Conservation (phyloP, 2,888 invertebrate species). For the Sphaerophoria taeniata region DNA sequence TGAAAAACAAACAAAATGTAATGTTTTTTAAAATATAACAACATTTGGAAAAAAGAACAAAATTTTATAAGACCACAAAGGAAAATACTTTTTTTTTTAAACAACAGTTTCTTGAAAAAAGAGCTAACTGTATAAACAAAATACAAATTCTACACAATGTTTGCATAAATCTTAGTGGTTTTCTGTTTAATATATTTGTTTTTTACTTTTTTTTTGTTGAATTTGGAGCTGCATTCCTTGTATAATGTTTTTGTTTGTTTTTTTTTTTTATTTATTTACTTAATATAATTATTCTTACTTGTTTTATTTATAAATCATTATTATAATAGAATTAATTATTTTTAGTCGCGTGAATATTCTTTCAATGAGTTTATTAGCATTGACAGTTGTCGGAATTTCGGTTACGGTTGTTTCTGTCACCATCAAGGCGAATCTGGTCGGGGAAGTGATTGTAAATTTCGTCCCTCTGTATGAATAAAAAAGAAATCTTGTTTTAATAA, state of each 20-base stretch:
- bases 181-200: slow-evolving; percentile 23
- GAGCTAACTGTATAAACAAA: background rate
- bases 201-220: slow-evolving; percentile 28
- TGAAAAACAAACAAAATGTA: slow-evolving; percentile 12
- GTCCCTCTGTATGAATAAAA: slow-evolving; percentile 83
- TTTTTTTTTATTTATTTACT: slow-evolving; percentile 50
- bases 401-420: slow-evolving; percentile 88
- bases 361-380: slow-evolving; percentile 85
- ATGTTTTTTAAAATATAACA: slow-evolving; percentile 32
- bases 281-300: slow-evolving; percentile 55
- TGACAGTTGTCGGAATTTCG: slow-evolving; percentile 90
- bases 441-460: slow-evolving; percentile 99
- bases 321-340: slow-evolving; percentile 57
- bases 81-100: background rate
- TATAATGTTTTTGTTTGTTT: slow-evolving; percentile 23
- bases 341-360: slow-evolving; percentile 61
- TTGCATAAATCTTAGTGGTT: slow-evolving; percentile 32
- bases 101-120: slow-evolving; percentile 1
- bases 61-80: slow-evolving; percentile 11
- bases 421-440: slow-evolving; percentile 95
- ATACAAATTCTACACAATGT: slow-evolving; percentile 56
- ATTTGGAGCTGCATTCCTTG: slow-evolving; percentile 55
- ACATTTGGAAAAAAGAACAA: slow-evolving; percentile 47
- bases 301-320: slow-evolving; percentile 55
- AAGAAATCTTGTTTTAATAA: background rate